Conservation (phyloP, 2,797 vertebrate genomes). For the Sebastolobus alascanus region DNA sequence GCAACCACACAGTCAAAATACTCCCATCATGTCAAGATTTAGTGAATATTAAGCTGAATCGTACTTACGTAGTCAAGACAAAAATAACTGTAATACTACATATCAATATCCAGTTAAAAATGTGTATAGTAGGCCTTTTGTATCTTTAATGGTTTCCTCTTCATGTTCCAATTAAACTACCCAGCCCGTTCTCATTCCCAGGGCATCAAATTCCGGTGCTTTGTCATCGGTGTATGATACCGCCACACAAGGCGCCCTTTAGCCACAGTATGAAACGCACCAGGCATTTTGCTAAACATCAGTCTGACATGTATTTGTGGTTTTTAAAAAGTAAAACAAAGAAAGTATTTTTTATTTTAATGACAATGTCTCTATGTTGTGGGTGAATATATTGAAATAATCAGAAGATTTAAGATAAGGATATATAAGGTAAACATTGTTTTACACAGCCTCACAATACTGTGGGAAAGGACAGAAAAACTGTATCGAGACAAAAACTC, state of each 20-base stretch:
- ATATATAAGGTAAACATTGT: neutral
- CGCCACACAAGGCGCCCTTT: no score
- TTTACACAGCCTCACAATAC: neutral
- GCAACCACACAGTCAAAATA: neutral
- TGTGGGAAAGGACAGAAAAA: constrained; percentile 30
- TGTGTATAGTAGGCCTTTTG: neutral
- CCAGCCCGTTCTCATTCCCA: no score
- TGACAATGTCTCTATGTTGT: neutral
- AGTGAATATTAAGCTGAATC: neutral
- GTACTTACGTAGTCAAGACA: neutral
- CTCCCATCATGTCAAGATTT: neutral
- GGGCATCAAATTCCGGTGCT: no score
- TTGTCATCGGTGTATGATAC: no score
- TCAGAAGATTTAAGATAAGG: neutral
- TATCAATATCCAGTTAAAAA: neutral
- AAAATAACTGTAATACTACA: neutral
- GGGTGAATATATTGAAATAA: constrained; percentile 3
- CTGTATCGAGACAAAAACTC: constrained; percentile 41
- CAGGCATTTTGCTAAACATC: neutral
- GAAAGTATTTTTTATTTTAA: neutral
- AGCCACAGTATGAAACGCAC: no score
- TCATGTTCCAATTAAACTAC: neutral
- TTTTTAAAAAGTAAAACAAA: neutral
- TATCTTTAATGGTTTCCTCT: neutral
- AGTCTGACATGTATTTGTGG: neutral